A percentile compares a stretch with the other conserved stretches of the same genome.
These are phyloP conservation scores for Cancer borealis DNA, from an alignment of 2,888 invertebrate species.

Conservation along the genomic window DNA sequence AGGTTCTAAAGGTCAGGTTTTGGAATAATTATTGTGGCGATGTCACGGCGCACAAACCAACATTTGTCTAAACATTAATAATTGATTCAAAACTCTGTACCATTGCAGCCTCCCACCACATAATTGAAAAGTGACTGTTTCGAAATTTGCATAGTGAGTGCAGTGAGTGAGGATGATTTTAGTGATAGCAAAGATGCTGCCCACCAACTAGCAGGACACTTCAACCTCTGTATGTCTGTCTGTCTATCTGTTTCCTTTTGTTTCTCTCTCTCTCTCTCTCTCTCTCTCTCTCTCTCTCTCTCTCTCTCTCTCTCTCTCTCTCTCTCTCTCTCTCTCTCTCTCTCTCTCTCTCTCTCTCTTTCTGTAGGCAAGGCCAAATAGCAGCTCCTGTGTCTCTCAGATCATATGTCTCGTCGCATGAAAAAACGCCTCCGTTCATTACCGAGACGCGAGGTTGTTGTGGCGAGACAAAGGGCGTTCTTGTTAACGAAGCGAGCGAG, in stretches of 20 bases:
- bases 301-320: neutral
- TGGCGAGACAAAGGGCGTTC: neutral
- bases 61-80: neutral
- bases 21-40: neutral
- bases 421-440: constrained; percentile 1
- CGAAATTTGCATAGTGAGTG: no score
- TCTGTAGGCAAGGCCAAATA: neutral
- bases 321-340: neutral
- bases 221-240: no score
- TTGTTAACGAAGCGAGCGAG: constrained; percentile 25
- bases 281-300: neutral
- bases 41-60: neutral
- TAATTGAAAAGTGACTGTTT: no score
- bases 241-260: no score
- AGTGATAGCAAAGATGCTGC: no score
- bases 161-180: no score
- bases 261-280: no score
- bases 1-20: neutral
- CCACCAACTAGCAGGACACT: no score
- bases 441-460: neutral
- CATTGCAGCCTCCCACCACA: no score
- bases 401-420: neutral
- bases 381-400: neutral
- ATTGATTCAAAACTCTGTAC: neutral
- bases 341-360: neutral